Percentiles rank a stretch among this genome's conserved stretches.
phyloP scores from a whole-genome alignment of 1,140 invertebrate genomes.

The Probaryconus sp. region DNA sequence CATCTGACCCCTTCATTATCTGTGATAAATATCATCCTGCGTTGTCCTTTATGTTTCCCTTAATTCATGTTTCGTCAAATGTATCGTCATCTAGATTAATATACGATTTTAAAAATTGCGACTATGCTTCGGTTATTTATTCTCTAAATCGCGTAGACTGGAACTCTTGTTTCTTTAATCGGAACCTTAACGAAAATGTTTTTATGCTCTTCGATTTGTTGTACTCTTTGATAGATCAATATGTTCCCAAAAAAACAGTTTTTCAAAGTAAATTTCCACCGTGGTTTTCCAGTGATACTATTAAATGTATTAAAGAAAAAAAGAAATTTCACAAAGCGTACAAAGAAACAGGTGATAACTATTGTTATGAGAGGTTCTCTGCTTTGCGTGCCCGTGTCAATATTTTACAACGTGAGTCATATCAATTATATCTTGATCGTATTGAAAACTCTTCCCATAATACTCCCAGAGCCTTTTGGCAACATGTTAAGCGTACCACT shows the following conservation, averaged over 20 bases:
- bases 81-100: too few species aligned
- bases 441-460: neutral
- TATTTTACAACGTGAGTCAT: neutral
- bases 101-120: too few species aligned
- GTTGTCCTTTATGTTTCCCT: neutral
- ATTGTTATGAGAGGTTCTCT: neutral
- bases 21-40: neutral
- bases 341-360: neutral
- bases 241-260: neutral
- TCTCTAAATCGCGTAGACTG: too few species aligned
- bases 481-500: neutral
- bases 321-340: slow-evolving; percentile 7
- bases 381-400: neutral
- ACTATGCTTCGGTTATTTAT: too few species aligned
- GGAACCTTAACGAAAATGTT: too few species aligned
- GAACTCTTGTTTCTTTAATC: too few species aligned
- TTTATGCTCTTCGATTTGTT: too few species aligned
- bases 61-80: too few species aligned
- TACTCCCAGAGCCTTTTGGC: neutral
- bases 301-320: slow-evolving; percentile 5
- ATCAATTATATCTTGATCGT: neutral
- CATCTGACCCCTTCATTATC: neutral
- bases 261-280: neutral
- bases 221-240: neutral
- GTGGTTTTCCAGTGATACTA: slow-evolving; percentile 1